Evolutionary conservation across 1,140 invertebrate species (phyloP).

Genomic region (Dolichoris vasculosae): DNA sequence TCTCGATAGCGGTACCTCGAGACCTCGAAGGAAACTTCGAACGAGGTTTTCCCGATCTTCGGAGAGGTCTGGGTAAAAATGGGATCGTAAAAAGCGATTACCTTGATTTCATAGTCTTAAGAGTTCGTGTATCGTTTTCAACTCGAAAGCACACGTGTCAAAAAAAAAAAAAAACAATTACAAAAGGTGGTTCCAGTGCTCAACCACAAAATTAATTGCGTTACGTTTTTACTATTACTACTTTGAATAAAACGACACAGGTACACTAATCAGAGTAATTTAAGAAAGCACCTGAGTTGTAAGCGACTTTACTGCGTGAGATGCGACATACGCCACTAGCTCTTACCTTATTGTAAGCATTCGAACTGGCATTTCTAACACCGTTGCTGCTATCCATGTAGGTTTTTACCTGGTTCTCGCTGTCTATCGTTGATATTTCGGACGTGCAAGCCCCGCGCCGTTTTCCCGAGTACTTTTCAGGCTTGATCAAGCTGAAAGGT

Average conservation of each 20-base stretch:
- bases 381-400: slow-evolving; percentile 97
- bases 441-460: slow-evolving; percentile 71
- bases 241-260: no score
- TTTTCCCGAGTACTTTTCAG: slow-evolving; percentile 74
- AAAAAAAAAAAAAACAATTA: not conserved
- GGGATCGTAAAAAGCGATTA: not conserved
- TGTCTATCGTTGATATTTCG: slow-evolving; percentile 74
- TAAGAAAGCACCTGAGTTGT: slow-evolving; percentile 30
- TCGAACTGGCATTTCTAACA: slow-evolving; percentile 85
- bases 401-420: slow-evolving; percentile 92
- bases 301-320: not conserved
- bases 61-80: slow-evolving; percentile 31
- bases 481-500: slow-evolving; percentile 70
- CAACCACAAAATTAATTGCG: not conserved
- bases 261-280: not conserved
- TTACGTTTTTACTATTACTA: slow-evolving; percentile 29
- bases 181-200: not conserved
- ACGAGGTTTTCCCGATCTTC: slow-evolving; percentile 16
- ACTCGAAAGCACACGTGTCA: slow-evolving; percentile 30
- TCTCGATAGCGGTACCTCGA: slow-evolving; percentile 39
- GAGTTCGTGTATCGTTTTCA: no score
- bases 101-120: no score
- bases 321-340: slow-evolving; percentile 62
- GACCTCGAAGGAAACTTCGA: slow-evolving; percentile 29
- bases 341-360: slow-evolving; percentile 94